Evolutionary conservation across 1,140 invertebrate species (phyloP).

Genomic region (Heliothis subflexa): DNA sequence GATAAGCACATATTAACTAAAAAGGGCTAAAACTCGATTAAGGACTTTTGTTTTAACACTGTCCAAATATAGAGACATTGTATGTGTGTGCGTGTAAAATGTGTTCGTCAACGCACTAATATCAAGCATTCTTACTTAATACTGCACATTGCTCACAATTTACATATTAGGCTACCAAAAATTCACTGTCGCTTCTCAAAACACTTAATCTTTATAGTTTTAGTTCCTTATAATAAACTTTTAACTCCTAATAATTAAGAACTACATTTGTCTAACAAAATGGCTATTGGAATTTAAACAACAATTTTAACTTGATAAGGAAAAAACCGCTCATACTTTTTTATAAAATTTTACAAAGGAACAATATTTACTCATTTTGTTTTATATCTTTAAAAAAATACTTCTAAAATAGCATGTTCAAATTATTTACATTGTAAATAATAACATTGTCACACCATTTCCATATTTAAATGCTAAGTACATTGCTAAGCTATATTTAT

Average conservation of each 20-base stretch:
- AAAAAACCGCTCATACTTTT: too few species aligned
- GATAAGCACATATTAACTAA: neutral
- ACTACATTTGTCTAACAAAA: neutral
- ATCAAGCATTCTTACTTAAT: neutral
- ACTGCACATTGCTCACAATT: neutral
- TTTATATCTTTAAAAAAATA: neutral
- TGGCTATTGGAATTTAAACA: too few species aligned
- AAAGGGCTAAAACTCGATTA: neutral
- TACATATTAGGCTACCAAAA: neutral
- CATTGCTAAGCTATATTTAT: neutral
- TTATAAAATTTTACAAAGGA: neutral
- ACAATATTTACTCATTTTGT: neutral
- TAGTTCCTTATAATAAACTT: neutral
- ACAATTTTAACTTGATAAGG: too few species aligned
- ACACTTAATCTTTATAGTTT: slow-evolving; percentile 25
- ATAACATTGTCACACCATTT: neutral
- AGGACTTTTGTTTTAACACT: too few species aligned
- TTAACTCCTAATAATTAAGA: neutral
- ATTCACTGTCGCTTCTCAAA: slow-evolving; percentile 9
- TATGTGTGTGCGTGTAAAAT: neutral
- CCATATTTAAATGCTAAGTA: neutral
- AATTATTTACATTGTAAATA: neutral
- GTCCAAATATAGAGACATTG: too few species aligned
- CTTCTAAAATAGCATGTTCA: neutral
- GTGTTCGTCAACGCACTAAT: neutral